Conservation (phyloP, 2,797 vertebrate species). For the Gallirallus australis region DNA sequence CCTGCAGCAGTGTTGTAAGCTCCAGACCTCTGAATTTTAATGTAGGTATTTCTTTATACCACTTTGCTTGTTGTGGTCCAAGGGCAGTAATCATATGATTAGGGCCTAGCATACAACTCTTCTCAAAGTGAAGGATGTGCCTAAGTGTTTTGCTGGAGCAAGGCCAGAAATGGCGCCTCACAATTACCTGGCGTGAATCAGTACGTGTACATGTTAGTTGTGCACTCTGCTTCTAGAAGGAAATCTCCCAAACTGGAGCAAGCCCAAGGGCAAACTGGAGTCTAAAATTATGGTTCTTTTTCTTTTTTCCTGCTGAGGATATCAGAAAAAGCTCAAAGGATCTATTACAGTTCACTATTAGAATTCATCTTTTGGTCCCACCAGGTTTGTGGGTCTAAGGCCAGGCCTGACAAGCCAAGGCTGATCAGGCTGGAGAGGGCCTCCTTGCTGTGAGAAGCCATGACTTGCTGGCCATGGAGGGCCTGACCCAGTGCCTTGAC, state of each 20-base stretch:
- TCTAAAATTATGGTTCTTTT: neutral
- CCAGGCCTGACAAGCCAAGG: fast-evolving
- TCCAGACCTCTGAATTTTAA: neutral
- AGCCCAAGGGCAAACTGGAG: neutral
- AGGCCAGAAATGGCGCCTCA: neutral
- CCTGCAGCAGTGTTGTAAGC: neutral
- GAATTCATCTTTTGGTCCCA: fast-evolving
- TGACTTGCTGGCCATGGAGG: fast-evolving
- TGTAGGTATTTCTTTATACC: neutral
- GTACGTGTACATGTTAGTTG: fast-evolving
- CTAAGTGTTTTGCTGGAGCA: neutral
- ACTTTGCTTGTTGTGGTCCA: neutral
- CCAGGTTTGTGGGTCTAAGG: fast-evolving
- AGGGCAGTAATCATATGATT: neutral
- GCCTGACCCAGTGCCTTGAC: fast-evolving
- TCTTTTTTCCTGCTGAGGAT: neutral
- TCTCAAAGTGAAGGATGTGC: neutral
- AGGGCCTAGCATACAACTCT: neutral
- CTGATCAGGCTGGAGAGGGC: fast-evolving
- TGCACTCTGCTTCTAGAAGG: neutral
- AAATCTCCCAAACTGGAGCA: neutral
- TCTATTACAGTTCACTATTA: neutral
- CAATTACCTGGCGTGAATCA: neutral
- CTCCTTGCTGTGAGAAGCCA: fast-evolving
- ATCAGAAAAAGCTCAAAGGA: neutral